phyloP scores from a whole-genome alignment of 2,113 vertebrate species.

The Sigmodon hispidus region DNA sequence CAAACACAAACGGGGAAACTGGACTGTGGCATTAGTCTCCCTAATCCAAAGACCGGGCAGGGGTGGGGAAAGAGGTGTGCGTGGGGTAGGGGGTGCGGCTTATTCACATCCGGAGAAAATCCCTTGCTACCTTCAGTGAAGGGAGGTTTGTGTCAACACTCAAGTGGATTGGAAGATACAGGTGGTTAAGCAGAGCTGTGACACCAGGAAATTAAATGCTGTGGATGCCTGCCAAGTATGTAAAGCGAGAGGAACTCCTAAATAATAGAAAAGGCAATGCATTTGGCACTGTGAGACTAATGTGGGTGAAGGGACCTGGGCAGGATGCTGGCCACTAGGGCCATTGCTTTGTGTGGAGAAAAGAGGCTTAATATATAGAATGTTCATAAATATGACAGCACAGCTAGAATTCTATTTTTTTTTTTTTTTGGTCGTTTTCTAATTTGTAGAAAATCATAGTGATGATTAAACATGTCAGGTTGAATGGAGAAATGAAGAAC shows the following conservation, averaged over 20 bases:
- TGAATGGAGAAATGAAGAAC: background rate
- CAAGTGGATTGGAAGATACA: background rate
- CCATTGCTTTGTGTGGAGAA: background rate
- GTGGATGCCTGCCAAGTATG: background rate
- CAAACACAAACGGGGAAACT: background rate
- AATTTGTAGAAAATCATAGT: background rate
- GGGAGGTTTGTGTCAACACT: background rate
- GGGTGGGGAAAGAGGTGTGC: too few species aligned
- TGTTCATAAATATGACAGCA: background rate
- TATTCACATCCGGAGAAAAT: background rate
- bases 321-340: rapidly evolving
- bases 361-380: background rate
- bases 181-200: background rate
- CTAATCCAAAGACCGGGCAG: background rate
- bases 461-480: background rate
- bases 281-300: background rate
- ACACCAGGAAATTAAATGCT: background rate
- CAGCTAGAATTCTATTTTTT: too few species aligned
- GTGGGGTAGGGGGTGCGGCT: too few species aligned
- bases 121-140: background rate
- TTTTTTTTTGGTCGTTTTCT: background rate
- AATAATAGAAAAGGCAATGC: background rate
- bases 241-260: background rate
- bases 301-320: background rate
- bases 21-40: too few species aligned